phyloP scores from a whole-genome alignment of 2,888 invertebrate species.

The Tortricodes alternella region DNA sequence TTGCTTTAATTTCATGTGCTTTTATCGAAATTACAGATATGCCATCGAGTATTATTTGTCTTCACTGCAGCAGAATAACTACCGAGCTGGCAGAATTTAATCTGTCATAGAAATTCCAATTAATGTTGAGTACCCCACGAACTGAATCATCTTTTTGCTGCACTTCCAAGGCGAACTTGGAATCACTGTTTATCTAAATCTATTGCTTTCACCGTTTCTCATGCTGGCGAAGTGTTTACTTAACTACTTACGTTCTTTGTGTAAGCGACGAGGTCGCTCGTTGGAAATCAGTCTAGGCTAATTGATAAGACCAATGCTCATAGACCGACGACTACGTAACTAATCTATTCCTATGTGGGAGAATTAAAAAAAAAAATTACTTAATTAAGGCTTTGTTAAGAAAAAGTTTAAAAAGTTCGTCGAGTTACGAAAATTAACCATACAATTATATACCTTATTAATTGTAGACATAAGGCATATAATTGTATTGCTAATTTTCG shows the following conservation, averaged over 20 bases:
- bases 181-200: slow-evolving; percentile 4
- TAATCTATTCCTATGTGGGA: no score
- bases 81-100: slow-evolving; percentile 27
- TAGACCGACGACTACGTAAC: no score
- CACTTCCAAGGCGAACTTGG: neutral
- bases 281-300: neutral
- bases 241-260: neutral
- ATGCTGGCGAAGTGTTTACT: slow-evolving; percentile 3
- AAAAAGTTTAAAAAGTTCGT: no score
- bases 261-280: neutral
- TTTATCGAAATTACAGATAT: slow-evolving; percentile 18
- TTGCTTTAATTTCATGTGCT: slow-evolving; percentile 2
- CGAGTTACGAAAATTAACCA: no score
- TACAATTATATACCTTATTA: no score
- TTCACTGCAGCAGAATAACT: slow-evolving; percentile 22
- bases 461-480: no score
- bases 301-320: neutral
- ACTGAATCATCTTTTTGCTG: slow-evolving; percentile 31
- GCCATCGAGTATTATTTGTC: slow-evolving; percentile 15
- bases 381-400: no score
- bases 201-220: slow-evolving; percentile 8
- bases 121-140: slow-evolving; percentile 24
- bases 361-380: no score
- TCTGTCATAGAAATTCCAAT: slow-evolving; percentile 35
- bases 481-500: no score